Base-by-base conservation (phyloP, 2,113 vertebrate genomes). In the Microtus montanus region DNA sequence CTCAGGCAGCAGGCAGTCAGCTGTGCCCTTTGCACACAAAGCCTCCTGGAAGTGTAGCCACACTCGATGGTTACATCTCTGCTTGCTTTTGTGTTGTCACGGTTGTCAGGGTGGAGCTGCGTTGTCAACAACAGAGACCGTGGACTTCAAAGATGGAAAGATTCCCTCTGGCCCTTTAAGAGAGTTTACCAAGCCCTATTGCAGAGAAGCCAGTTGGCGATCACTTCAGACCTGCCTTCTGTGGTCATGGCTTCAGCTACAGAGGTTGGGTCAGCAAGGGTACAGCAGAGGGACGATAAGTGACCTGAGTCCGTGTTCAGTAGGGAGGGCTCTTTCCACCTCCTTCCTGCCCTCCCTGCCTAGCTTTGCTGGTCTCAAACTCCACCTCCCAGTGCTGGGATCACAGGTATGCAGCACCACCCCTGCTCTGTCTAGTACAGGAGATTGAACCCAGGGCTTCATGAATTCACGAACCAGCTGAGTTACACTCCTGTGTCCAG, bases 261-360 rank as follows among this genome's bases (percentile, higher is more conserved):
- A 7, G 88, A 92, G 38, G 30, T 19, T 24, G 61, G 82, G 54
- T 89, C 17, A 30, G 26, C 0, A 30, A 35, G 41, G 44, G 17
- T 15, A 28, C 15, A 13, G 47, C 13, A 8, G 77, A 84, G 28
- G 64, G 64, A 24, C 26, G 74, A 54, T 5, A 70, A 77, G 38
- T 28, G 35, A 38, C 28, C 0, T 7, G 1, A 38, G 54, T 28
- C 17, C 1, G 11, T 4, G 70, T 44, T 19, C 61, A 64, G 3
- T 47, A 63, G 38, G 30, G 7, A 63, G 38, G 30, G 7, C 20
- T 41, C 38, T 17, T 20, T 3, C 26, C 26, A 7, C 28, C 14
- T 35, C 30, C 15, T 15, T 5, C 61, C 8, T 6, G 7, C 61
- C 35, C 61, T 30, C 41, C 38, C 41, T 35, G 14, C 28, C 28